Percentiles rank a stretch among this genome's conserved stretches.
These are phyloP conservation scores for Melanerpes formicivorus DNA, from an alignment of 2,113 vertebrate genomes.

Conservation along the genomic window DNA sequence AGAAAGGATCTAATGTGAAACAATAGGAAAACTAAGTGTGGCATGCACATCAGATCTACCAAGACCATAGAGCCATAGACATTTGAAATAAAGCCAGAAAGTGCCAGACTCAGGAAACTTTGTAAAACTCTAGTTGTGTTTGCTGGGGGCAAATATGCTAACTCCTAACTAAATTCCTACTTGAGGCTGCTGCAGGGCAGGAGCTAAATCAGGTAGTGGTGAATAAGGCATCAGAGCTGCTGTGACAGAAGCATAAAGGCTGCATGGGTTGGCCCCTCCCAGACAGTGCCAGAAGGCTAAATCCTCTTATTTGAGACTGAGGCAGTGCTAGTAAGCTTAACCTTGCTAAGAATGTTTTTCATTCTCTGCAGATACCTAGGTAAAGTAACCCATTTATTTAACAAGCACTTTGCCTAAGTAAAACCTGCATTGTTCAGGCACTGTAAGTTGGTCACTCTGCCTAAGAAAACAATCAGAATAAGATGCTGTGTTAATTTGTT, in stretches of 20 bases:
- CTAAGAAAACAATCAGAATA: background rate
- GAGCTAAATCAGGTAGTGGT: background rate
- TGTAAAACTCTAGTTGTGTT: background rate
- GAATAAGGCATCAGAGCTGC: background rate
- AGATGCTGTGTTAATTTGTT: background rate
- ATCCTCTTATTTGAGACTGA: background rate
- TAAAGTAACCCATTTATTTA: background rate
- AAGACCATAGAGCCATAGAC: background rate
- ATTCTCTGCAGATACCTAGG: background rate
- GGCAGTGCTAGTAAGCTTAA: background rate
- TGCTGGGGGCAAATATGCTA: background rate
- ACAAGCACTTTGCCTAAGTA: background rate
- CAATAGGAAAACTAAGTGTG: background rate
- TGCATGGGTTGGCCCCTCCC: background rate
- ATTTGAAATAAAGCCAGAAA: background rate
- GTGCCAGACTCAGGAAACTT: background rate
- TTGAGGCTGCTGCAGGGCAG: background rate
- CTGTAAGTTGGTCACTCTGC: background rate
- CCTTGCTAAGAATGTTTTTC: background rate
- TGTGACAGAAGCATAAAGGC: background rate
- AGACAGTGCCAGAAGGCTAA: background rate
- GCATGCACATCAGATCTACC: background rate
- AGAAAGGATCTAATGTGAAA: background rate
- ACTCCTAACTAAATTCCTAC: background rate
- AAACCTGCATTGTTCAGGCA: background rate